Base-by-base conservation (phyloP, 2,888 invertebrate genomes). In the Netelia inedita region DNA sequence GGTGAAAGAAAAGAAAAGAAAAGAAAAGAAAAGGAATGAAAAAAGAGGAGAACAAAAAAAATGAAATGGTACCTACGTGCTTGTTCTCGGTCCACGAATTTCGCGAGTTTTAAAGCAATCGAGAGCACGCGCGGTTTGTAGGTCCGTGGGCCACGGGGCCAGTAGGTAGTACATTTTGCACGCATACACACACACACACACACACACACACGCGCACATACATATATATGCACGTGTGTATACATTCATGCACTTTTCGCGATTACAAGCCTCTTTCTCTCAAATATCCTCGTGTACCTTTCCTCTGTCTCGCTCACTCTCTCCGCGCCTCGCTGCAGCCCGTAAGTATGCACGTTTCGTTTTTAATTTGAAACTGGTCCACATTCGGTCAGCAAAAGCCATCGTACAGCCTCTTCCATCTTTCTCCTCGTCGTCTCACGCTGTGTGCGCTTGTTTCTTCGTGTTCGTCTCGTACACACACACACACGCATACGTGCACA, bases 71-170 rank as follows among this genome's bases (percentile, higher is more conserved):
- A 86, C 88, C 82, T 83, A 86, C 88, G 83, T 83, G 82, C 81
- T 73, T 72, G 78, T 69, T 71, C 69, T 57, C 66, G 74, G 55
- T 72, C 73, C 85, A 83, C 85, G 85, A 86, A 75, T 84, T 84
- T 80, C 85, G 83, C 85, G 86, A 81, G 88, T 85, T 86, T 83
- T 72, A 87, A 88, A 86, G 85, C 85, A 88, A 89, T 88, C 88
- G 87, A 73, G 89, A 89, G 86, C 87, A 86, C 74, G 87, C 85
- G 86, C 76, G 86, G 88, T 91, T 90, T 90, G 90, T 91, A 91
- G 91, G 91, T 91, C 88, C 91, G 88, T 91, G 89, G 90, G 91
- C 91, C 91, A 91, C 90, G 90, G 88, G 90, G 91, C 91, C 91
- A 91, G 86, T 88, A 85, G 87, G 85, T 84, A 83, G 79, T 82